These are phyloP conservation scores for Neotoxoptera formosana DNA, from an alignment of 1,140 invertebrate species.

Conservation along the genomic window DNA sequence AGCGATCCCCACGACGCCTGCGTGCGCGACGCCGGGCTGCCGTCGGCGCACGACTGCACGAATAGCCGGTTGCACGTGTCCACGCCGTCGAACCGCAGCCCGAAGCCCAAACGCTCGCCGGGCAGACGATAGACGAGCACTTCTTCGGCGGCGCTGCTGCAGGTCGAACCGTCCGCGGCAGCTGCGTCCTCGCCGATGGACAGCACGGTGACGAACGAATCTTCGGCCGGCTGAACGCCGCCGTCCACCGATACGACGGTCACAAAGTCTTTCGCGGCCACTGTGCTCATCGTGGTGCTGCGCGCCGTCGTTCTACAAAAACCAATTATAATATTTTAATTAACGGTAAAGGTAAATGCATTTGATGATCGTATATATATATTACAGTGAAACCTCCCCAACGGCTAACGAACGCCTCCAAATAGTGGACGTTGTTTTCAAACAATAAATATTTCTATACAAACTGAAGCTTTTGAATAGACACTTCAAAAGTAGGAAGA, in stretches of 20 bases:
- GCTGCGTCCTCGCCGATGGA: slow-evolving; percentile 65
- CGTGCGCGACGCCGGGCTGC: slow-evolving; percentile 84
- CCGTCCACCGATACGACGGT: slow-evolving; percentile 74
- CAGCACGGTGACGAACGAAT: slow-evolving; percentile 66
- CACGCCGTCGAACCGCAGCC: slow-evolving; percentile 90
- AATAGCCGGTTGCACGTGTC: slow-evolving; percentile 78
- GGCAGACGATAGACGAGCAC: slow-evolving; percentile 83
- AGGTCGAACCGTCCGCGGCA: slow-evolving; percentile 60
- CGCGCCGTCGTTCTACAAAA: neutral
- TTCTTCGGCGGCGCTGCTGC: slow-evolving; percentile 68
- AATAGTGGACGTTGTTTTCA: neutral
- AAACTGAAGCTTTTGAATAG: too few relatives aligned
- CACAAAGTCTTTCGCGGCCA: slow-evolving; percentile 67
- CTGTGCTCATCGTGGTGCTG: too few relatives aligned
- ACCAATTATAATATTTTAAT: neutral
- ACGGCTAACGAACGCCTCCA: neutral
- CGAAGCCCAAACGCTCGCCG: slow-evolving; percentile 88
- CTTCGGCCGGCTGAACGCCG: slow-evolving; percentile 61
- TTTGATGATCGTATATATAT: neutral
- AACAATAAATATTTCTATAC: too few relatives aligned
- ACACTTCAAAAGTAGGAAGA: too few relatives aligned
- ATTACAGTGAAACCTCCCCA: neutral
- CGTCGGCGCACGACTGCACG: slow-evolving; percentile 87
- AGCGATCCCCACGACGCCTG: slow-evolving; percentile 80
- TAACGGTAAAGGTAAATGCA: too few relatives aligned